Evolutionary conservation across 2,888 invertebrate genomes (phyloP).

Genomic region (Herminia tarsipennalis): DNA sequence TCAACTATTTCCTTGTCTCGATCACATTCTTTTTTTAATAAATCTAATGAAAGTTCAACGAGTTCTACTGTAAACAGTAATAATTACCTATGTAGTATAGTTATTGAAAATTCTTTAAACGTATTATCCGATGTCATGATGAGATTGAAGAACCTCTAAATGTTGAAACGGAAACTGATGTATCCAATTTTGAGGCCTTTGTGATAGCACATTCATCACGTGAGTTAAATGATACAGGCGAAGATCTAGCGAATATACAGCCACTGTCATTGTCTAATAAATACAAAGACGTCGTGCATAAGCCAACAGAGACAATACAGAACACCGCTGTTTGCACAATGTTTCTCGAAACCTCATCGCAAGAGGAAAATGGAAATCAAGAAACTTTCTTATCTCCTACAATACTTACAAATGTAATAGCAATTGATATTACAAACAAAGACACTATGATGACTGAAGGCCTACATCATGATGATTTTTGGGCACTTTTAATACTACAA

Average conservation of each 20-base stretch:
- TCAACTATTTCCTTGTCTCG: constrained; percentile 17
- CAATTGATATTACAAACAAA: constrained; percentile 17
- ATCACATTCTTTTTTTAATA: constrained; percentile 21
- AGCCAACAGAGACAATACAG: constrained; percentile 15
- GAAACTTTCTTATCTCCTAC: constrained; percentile 14
- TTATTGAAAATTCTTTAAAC: constrained; percentile 17
- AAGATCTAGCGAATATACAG: constrained; percentile 15
- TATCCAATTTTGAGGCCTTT: constrained; percentile 2
- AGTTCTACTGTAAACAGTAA: constrained; percentile 10
- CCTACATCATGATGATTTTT: constrained; percentile 14
- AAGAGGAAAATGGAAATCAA: constrained; percentile 15
- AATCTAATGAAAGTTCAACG: constrained; percentile 15
- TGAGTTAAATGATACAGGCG: constrained; percentile 17
- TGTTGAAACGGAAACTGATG: constrained; percentile 8
- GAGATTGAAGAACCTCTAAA: constrained; percentile 11
- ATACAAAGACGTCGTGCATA: constrained; percentile 8
- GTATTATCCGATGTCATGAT: constrained; percentile 10
- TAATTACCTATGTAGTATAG: constrained; percentile 19
- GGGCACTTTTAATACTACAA: constrained; percentile 14
- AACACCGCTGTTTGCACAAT: constrained; percentile 8
- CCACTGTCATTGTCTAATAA: constrained; percentile 8
- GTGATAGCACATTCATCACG: constrained; percentile 16
- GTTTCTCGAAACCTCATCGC: constrained; percentile 13
- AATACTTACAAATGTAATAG: constrained; percentile 15
- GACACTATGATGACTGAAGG: constrained; percentile 17